Evolutionary conservation across 2,888 invertebrate species (phyloP), one percentile per base, ranked within the genome.

Genomic region (Pycnomerus fuliginosus): DNA sequence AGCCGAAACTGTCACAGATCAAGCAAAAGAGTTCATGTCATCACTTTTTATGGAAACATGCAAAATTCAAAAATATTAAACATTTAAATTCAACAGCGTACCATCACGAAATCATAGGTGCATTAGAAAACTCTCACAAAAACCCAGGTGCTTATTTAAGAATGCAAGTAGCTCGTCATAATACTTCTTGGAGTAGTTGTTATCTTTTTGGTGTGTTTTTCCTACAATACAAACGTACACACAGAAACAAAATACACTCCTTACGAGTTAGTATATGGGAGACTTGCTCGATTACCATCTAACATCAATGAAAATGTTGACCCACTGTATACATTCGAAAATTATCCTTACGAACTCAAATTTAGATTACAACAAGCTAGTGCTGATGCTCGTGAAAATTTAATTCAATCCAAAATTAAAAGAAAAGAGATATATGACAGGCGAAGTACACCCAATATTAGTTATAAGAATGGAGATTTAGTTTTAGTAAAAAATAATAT

Each of bases 141-240:
- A 7, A 39, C 46, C 14, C 49, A 13, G 48, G 48, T 7, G 39
- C 36, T 11, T 51, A 49, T 38, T 33, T 50, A 16, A n/a, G 51
- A 17, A 51, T 29, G 16, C 32, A 37, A 13, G 15, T 25, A 2
- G 16, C 34, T 31, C 31, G 46, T n/a, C 33, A 40, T 15, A 12
- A 32, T 16, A 23, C 28, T 25, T 36, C 23, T 22, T 48, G 50
- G 48, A 45, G 45, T 29, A 22, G 42, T 2, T 53, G 53, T 48
- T 29, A 51, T 2, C 36, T 27, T 5, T 53, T 36, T 40, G 50
- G 50, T n/a, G 50, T 42, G 45, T 24, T 53, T 53, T 33, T 17
- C 50, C 12, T 52, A 42, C 32, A 50, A 52, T 25, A 49, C 37
- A 27, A 40, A 35, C 28, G 53, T 52, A 1, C 47, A 52, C 35